Conservation (phyloP, 2,888 invertebrate genomes). For the Campoplex nolae region DNA sequence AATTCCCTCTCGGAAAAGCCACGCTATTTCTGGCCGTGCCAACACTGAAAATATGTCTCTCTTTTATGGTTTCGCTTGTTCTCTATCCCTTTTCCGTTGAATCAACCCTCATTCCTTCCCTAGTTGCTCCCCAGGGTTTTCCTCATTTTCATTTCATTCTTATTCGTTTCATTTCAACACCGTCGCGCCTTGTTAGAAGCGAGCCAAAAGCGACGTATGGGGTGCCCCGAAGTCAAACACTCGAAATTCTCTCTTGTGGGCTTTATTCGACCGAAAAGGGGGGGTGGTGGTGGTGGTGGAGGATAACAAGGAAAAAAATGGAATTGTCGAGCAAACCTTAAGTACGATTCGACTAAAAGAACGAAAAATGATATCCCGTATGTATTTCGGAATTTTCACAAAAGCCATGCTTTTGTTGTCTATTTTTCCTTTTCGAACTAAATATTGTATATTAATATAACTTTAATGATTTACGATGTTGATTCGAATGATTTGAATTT, state of each 20-base stretch:
- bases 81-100: constrained; percentile 14
- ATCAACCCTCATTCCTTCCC: not conserved
- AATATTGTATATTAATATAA: too few species aligned
- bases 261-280: not conserved
- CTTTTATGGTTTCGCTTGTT: constrained; percentile 14
- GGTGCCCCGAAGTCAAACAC: constrained; percentile 6
- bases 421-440: too few species aligned
- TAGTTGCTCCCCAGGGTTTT: constrained; percentile 13
- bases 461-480: too few species aligned
- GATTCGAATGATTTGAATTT: too few species aligned
- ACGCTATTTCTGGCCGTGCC: constrained; percentile 29
- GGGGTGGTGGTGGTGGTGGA: not conserved
- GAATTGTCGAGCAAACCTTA: not conserved
- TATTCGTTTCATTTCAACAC: constrained; percentile 27
- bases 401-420: too few species aligned
- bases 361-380: too few species aligned
- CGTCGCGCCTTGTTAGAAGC: constrained; percentile 19
- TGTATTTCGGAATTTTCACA: too few species aligned
- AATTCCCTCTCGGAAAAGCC: constrained; percentile 23
- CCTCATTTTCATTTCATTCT: constrained; percentile 36
- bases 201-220: constrained; percentile 26
- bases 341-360: too few species aligned
- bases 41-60: constrained; percentile 36
- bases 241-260: constrained; percentile 13
- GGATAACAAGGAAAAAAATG: constrained; percentile 11